phyloP scores from a whole-genome alignment of 2,797 vertebrate genomes.

The Heliangelus exortis region DNA sequence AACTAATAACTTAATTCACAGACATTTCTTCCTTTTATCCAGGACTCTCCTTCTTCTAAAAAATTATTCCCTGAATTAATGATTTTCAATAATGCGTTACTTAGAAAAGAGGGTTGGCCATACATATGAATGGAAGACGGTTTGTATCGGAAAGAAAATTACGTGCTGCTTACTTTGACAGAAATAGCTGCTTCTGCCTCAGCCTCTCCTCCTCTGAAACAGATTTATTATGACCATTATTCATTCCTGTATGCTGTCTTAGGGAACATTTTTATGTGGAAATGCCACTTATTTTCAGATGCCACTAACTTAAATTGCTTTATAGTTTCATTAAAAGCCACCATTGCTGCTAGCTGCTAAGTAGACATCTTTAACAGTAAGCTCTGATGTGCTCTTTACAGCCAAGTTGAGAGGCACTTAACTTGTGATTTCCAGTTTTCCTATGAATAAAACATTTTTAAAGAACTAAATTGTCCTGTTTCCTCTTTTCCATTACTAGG shows the following conservation, averaged over 20 bases:
- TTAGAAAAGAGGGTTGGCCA: neutral
- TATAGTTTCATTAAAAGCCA: conserved; percentile 54
- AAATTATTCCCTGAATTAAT: neutral
- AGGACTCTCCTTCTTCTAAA: neutral
- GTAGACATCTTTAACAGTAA: conserved; percentile 6
- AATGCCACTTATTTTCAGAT: conserved; percentile 58
- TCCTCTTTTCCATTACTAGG: neutral
- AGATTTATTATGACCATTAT: conserved; percentile 58
- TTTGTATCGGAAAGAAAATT: conserved; percentile 29
- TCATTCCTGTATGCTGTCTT: conserved; percentile 29
- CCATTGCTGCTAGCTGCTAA: conserved; percentile 27
- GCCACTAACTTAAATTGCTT: conserved; percentile 41
- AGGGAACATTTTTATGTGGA: conserved; percentile 28
- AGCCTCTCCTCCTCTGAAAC: neutral
- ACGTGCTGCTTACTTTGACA: conserved; percentile 36
- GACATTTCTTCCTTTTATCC: neutral
- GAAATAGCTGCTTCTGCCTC: conserved; percentile 5
- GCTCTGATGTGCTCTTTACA: conserved; percentile 42
- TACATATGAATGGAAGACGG: conserved; percentile 23
- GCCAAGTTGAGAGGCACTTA: neutral
- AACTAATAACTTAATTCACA: neutral
- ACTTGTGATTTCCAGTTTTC: conserved; percentile 14
- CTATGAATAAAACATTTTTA: conserved; percentile 45
- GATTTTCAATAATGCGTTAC: conserved; percentile 2
- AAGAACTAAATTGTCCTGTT: neutral